Evolutionary conservation across 2,113 vertebrate species (phyloP).

Genomic region (Microcebus lehilahytsara): DNA sequence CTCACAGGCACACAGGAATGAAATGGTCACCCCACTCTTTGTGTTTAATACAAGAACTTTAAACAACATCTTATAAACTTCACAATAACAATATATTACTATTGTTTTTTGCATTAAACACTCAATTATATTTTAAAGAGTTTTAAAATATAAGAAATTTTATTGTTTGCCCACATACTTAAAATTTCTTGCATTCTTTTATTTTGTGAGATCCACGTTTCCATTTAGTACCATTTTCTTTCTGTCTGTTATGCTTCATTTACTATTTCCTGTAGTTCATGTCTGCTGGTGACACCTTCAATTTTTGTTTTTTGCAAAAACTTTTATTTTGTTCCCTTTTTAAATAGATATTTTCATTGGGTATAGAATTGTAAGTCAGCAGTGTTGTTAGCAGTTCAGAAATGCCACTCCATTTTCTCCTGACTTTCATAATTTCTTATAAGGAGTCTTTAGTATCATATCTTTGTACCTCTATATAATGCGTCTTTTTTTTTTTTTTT

Average conservation of each 20-base stretch:
- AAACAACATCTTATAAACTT: not conserved
- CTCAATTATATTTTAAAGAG: not conserved
- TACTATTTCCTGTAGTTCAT: not conserved
- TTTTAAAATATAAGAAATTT: not conserved
- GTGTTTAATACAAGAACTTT: not conserved
- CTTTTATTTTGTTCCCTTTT: not conserved
- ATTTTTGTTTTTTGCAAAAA: not conserved
- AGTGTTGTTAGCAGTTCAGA: not conserved
- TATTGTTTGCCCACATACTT: not conserved
- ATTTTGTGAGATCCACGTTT: not conserved
- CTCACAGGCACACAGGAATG: not conserved
- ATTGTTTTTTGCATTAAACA: not conserved
- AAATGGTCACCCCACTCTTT: not conserved
- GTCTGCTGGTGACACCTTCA: not conserved
- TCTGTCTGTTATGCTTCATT: not conserved
- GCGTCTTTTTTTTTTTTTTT: not conserved
- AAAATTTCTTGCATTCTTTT: not conserved
- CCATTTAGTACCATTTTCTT: not conserved
- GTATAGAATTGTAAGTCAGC: not conserved
- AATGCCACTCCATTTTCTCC: not conserved
- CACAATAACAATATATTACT: not conserved
- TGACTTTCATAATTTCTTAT: not conserved
- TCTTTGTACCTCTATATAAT: not conserved
- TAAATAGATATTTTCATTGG: not conserved
- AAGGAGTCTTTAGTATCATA: not conserved